Evolutionary conservation across 2,797 vertebrate genomes (phyloP).

Genomic region (Pseudotriccus pelzelni): DNA sequence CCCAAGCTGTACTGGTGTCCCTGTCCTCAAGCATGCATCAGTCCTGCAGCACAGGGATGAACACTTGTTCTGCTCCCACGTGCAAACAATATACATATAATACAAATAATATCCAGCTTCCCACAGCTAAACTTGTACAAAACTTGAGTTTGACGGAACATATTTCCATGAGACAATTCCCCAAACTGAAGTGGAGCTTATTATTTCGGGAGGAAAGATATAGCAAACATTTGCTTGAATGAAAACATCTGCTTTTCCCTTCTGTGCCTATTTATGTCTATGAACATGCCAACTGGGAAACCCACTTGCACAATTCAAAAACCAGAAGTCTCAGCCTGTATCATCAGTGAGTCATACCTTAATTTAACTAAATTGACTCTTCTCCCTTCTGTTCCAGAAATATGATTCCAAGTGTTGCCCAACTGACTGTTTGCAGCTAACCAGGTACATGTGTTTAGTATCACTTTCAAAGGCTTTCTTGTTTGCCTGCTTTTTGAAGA

Average conservation of each 20-base stretch:
- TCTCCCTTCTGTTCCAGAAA: conserved; percentile 19
- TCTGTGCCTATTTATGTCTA: background rate
- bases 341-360: background rate
- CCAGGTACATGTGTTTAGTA: background rate
- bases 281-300: background rate
- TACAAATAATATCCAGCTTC: background rate
- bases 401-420: background rate
- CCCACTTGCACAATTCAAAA: conserved; percentile 22
- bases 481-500: background rate
- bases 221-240: background rate
- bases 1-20: background rate
- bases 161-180: background rate
- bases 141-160: background rate
- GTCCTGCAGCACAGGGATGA: background rate
- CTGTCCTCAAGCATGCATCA: background rate
- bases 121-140: background rate
- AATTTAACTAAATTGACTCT: conserved; percentile 20
- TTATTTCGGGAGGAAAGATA: background rate
- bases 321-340: background rate
- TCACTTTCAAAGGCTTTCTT: background rate
- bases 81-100: background rate
- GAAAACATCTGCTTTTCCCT: background rate
- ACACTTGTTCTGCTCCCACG: background rate
- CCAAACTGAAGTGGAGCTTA: background rate
- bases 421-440: background rate